Percentiles rank a stretch among this genome's conserved stretches.
These are phyloP conservation scores for Chaetura pelagica DNA, from an alignment of 2,113 vertebrate genomes.

Conservation along the genomic window DNA sequence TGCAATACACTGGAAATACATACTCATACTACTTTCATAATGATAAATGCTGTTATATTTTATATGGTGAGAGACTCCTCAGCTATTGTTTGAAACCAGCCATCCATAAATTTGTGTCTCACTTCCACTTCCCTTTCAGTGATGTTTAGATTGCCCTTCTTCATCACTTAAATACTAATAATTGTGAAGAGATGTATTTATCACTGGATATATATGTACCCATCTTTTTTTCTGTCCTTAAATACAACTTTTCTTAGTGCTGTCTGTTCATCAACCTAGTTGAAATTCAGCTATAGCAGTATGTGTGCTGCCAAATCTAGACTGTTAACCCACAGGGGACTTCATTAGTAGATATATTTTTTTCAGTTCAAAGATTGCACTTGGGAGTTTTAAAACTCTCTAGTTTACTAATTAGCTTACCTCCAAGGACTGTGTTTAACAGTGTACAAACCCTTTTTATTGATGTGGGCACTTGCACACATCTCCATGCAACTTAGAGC, in stretches of 20 bases:
- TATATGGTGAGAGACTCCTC: neutral
- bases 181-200: neutral
- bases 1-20: neutral
- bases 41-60: neutral
- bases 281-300: constrained; percentile 70
- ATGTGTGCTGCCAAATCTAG: constrained; percentile 51
- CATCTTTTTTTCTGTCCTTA: neutral
- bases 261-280: constrained; percentile 25
- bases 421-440: constrained; percentile 76
- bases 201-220: neutral
- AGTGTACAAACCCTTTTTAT: constrained; percentile 78
- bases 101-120: neutral
- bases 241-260: neutral
- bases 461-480: constrained; percentile 68
- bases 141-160: neutral
- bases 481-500: constrained; percentile 52
- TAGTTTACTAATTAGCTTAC: constrained; percentile 81
- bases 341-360: constrained; percentile 81
- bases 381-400: constrained; percentile 80
- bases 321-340: constrained; percentile 71
- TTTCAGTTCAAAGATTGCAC: constrained; percentile 79
- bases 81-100: neutral
- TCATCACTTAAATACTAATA: neutral
- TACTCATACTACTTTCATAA: neutral
- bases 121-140: neutral